Base-by-base conservation (phyloP, 2,797 vertebrate genomes). In the Sebastes melanostomus region DNA sequence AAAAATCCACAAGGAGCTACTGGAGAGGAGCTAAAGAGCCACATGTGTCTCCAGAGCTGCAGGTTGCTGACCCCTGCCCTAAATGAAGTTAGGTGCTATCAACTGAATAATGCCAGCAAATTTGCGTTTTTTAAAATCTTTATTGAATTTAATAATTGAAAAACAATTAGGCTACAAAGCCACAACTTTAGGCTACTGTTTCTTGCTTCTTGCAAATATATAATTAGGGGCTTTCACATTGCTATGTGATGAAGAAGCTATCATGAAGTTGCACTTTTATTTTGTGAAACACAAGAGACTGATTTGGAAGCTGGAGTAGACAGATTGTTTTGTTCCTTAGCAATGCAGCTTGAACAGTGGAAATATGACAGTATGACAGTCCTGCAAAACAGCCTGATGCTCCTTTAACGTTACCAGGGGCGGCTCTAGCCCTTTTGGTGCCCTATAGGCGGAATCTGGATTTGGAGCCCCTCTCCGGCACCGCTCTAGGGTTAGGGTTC, bases 381-480 rank as follows among this genome's bases (percentile, higher is more conserved):
- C 18, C 30, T 67, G 27, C 2, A 24, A 30, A 59, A 72, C 22
- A 38, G 63, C 30, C 34, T 20, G 25, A 14, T 55, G 22, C 34
- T 27, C 18, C 13, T 68, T 36, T 16, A n/a, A 14, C 4, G 4
- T 27, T 46, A 46, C 42, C 42, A 46, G 42, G 42, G 42, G 0
- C 1, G 3, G 7, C 1, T 46, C 42, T 18, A 46, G 42, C 16
- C 42, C 7, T 18, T 46, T 46, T 18, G 42, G 42, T 46, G 42
- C 42, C 42, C 42, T 18, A 18, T 46, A 46, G 14, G 42, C 6
- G 1, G 0, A 0, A 2, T 46, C 0, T 46, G 42, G 42, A 18
- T 46, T 46, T 46, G 42, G 42, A 18, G 42, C 42, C 42, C 42
- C 42, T 46, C 42, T 46, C 16, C 0, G 16, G 42, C 42, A 8